These are phyloP conservation scores for Caenorhabditis sinica DNA, from an alignment of 2,888 invertebrate genomes.

Conservation along the genomic window DNA sequence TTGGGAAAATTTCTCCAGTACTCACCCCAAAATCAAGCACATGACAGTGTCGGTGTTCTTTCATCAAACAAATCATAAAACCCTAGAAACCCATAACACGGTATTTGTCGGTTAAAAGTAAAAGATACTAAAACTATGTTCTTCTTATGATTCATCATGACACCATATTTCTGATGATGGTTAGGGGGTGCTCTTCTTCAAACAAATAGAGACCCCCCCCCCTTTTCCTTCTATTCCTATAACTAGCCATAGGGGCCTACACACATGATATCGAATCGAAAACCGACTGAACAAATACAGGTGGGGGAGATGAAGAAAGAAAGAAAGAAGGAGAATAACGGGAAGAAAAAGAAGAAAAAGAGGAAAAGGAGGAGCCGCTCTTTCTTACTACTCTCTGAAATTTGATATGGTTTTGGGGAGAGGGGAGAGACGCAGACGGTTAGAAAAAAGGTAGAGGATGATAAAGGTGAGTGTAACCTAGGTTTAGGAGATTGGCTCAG, in stretches of 20 bases:
- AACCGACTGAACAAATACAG: constrained; percentile 53
- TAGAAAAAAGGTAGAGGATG: not conserved
- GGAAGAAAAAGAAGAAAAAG: not conserved
- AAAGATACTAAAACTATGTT: not conserved
- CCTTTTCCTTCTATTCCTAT: constrained; percentile 1
- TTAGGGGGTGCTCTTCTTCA: constrained; percentile 27
- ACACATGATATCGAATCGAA: constrained; percentile 46
- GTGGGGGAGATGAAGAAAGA: constrained; percentile 1
- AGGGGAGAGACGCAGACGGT: not conserved
- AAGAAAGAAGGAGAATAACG: constrained; percentile 4
- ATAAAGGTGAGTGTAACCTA: not conserved
- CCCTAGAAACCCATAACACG: not conserved
- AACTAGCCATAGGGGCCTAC: constrained; percentile 5
- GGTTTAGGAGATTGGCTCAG: too few species aligned
- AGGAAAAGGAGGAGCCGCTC: not conserved
- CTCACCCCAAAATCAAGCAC: too few species aligned
- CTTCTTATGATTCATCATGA: not conserved
- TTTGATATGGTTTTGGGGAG: constrained; percentile 33
- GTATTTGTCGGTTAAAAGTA: too few species aligned
- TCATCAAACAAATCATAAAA: not conserved
- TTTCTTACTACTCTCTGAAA: constrained; percentile 6
- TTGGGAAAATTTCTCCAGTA: too few species aligned
- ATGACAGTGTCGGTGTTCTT: too few species aligned
- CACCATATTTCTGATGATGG: not conserved
- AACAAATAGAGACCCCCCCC: constrained; percentile 6